Conservation (phyloP, 2,113 vertebrate genomes). For the Callipepla squamata region DNA sequence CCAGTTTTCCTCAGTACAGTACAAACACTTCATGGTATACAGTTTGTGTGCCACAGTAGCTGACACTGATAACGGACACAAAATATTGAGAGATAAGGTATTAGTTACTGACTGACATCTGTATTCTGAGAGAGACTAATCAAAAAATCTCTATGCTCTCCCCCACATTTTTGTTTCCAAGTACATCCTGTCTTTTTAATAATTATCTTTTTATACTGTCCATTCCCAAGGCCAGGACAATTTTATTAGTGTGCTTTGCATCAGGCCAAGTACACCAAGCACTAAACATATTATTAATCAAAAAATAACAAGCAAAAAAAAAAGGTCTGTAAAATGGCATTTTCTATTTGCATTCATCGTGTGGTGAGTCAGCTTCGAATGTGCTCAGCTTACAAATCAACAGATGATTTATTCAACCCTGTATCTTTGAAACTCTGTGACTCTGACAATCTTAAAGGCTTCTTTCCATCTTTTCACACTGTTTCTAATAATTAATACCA, state of each 20-base stretch:
- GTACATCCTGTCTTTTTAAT: constrained; percentile 6
- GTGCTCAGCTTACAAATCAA: constrained; percentile 45
- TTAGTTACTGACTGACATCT: constrained; percentile 1
- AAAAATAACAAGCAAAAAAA: constrained; percentile 51
- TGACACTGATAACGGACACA: constrained; percentile 20
- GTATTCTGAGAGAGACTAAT: constrained; percentile 10
- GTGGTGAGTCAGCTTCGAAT: constrained; percentile 58
- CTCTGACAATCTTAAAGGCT: not conserved
- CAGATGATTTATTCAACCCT: constrained; percentile 23
- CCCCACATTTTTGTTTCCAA: constrained; percentile 22
- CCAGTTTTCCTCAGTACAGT: not conserved
- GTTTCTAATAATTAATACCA: not conserved
- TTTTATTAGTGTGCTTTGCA: constrained; percentile 25
- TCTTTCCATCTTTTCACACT: not conserved
- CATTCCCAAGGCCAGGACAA: not conserved
- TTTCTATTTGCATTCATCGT: constrained; percentile 52
- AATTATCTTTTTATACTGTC: constrained; percentile 36
- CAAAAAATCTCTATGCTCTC: not conserved
- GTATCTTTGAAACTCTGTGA: not conserved
- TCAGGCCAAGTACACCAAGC: constrained; percentile 14
- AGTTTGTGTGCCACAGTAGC: not conserved
- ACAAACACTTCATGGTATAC: not conserved
- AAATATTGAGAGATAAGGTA: constrained; percentile 21
- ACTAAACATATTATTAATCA: constrained; percentile 50
- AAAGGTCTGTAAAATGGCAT: constrained; percentile 41